These are phyloP conservation scores for Danaus chrysippus DNA, from an alignment of 2,888 invertebrate genomes.

Conservation along the genomic window DNA sequence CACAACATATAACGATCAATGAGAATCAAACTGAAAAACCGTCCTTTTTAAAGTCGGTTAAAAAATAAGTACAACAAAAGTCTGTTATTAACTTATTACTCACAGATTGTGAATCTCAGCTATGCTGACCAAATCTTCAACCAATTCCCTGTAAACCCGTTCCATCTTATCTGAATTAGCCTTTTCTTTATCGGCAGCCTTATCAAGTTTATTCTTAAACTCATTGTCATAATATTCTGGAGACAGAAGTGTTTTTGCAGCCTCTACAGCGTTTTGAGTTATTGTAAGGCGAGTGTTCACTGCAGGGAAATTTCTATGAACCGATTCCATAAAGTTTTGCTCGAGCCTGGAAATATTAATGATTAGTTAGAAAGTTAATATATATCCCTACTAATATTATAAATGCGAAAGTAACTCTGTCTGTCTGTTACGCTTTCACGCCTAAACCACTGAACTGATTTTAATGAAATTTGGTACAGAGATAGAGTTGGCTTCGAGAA, in stretches of 20 bases:
- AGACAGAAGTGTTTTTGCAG: slow-evolving; percentile 69
- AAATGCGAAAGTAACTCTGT: too few species aligned
- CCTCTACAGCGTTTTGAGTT: slow-evolving; percentile 69
- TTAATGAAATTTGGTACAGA: too few species aligned
- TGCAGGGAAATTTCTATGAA: slow-evolving; percentile 81
- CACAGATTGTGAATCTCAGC: slow-evolving; percentile 63
- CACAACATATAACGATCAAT: too few species aligned
- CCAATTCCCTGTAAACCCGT: slow-evolving; percentile 73
- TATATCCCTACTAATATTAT: too few species aligned
- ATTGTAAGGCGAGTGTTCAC: slow-evolving; percentile 80
- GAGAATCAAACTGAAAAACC: too few species aligned
- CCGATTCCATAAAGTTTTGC: slow-evolving; percentile 72
- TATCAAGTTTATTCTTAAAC: slow-evolving; percentile 43
- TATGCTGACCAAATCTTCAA: slow-evolving; percentile 76
- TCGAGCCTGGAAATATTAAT: slow-evolving; percentile 62
- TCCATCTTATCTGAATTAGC: slow-evolving; percentile 67
- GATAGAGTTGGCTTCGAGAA: too few species aligned
- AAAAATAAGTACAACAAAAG: too few species aligned
- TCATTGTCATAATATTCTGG: slow-evolving; percentile 49
- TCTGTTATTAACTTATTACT: slow-evolving; percentile 37
- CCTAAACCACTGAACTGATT: too few species aligned
- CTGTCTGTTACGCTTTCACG: too few species aligned
- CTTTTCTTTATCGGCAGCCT: slow-evolving; percentile 55
- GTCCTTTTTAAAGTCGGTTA: too few species aligned
- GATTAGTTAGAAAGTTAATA: background rate